Base-by-base conservation (phyloP, 1,140 invertebrate species). In the Tetramorium simillimum region DNA sequence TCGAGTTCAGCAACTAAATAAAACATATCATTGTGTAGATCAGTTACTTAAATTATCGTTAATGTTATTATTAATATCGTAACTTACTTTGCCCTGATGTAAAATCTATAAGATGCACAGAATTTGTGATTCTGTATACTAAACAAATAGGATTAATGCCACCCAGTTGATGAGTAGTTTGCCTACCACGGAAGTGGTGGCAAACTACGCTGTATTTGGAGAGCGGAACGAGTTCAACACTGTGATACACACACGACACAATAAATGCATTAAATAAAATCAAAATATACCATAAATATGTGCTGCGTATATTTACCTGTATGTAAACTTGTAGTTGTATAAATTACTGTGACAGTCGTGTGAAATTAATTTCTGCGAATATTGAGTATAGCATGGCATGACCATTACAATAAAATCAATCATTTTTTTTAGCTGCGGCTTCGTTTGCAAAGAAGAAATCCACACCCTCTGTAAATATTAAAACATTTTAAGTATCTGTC, bases 171-270 rank as follows among this genome's bases (percentile, higher is more conserved):
- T 98, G 97, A 9, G 98, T n/a, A n/a, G n/a, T n/a, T n/a, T n/a
- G n/a, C n/a, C n/a, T n/a, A n/a, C n/a, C n/a, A n/a, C n/a, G n/a
- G n/a, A n/a, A n/a, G n/a, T n/a, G n/a, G n/a, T n/a, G 95, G 94
- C 99, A 99, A 21, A 99, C 97, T 69, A 99, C 95, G 93, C 99
- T 99, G 94, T 99, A 98, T 94, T 99, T 99, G 43, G 99, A 99
- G 24, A 99, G 94, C 0, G 99, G 99, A 0, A 99, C 98, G 93
- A 99, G 98, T 95, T 99, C 99, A 78, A 99, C 97, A 89, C 98
- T 98, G 91, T 94, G 97, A 69, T 33, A 33, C 3, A 33, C 33
- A 33, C 33, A 69, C 37, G 3, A 49, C 62, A 10, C 10, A 43
- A 65, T 46, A 37, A 86, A 67, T 1, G n/a, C 9, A 56, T 80